A percentile compares a stretch with the other conserved stretches of the same genome.
phyloP scores from a whole-genome alignment of 2,888 invertebrate species.

The Dorcus parallelipipedus region DNA sequence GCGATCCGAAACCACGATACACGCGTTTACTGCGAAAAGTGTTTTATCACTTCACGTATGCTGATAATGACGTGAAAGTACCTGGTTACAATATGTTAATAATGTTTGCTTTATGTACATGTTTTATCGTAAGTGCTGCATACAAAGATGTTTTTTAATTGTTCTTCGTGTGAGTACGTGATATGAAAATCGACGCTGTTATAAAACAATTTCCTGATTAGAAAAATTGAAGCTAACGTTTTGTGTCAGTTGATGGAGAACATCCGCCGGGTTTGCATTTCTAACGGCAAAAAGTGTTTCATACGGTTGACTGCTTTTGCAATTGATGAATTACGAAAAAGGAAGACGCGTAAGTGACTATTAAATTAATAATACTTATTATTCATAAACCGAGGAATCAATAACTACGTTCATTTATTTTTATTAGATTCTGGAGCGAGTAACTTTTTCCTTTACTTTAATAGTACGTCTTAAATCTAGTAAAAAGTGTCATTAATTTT shows the following conservation, averaged over 20 bases:
- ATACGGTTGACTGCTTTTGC: background rate
- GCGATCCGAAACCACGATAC: too few relatives aligned
- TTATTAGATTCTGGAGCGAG: too few relatives aligned
- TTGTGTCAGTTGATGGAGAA: background rate
- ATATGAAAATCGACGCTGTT: background rate
- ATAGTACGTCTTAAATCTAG: too few relatives aligned
- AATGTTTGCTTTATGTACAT: conserved; percentile 1
- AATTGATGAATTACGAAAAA: background rate
- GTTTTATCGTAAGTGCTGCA: background rate
- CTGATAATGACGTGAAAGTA: conserved; percentile 2
- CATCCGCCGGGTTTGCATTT: background rate
- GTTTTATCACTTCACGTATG: conserved; percentile 7
- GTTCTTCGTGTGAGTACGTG: background rate
- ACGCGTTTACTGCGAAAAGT: background rate
- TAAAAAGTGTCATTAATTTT: too few relatives aligned
- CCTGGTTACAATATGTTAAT: background rate
- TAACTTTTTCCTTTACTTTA: too few relatives aligned
- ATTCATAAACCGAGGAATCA: too few relatives aligned
- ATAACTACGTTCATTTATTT: too few relatives aligned
- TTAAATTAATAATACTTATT: too few relatives aligned
- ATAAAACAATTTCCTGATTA: background rate
- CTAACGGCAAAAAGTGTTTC: too few relatives aligned
- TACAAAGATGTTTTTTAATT: background rate
- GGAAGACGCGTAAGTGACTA: too few relatives aligned
- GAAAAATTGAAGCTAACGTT: background rate